Base-by-base conservation (phyloP, 1,140 invertebrate species). In the Chironomus tepperi region DNA sequence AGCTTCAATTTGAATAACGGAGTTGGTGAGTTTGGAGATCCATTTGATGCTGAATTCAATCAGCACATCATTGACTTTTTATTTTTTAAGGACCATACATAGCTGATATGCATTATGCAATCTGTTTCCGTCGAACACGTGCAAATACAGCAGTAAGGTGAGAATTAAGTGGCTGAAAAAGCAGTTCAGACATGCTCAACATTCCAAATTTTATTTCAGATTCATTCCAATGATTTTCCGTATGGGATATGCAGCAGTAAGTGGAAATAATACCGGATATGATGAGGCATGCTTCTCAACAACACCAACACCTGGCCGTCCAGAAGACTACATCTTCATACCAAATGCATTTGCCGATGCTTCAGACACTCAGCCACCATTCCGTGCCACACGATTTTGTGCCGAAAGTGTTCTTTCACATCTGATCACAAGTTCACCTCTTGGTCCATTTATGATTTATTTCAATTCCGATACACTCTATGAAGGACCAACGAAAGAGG, bases 1-100 rank as follows among this genome's bases (percentile, higher is more conserved):
- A 88, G 85, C 9, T 89, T 90, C 78, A 89, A 89, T 79, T 89
- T 86, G 78, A 86, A 86, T 78, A 78, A 79, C 1, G 82, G 85
- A 7, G 74, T 77, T 0, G 83, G 84, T 0, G 82, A 83, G 0
- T 83, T 84, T 83, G 47, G 80, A 79, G 7, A 81, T 84, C 75
- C 74, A n/a, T 70, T 70, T 67, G 18, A 19, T 19, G 9, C 6
- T 18, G 19, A 70, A 70, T 21, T 19, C 7, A 19, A 34, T 34
- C 24, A 34, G 24, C 24, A 34, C 24, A 2, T 34, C 24, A 34
- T 34, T 34, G 24, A 34, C 24, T 70, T 21, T 70, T 70, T 70
- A 18, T 70, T 70, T 70, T 5, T 70, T 64, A 72, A 16, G 77
- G 75, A 75, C 76, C 75, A 42, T 81, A 81, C 18, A 77, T 81